These are phyloP conservation scores for Cryptocheilus praepositus DNA, from an alignment of 2,888 invertebrate species.

Conservation along the genomic window DNA sequence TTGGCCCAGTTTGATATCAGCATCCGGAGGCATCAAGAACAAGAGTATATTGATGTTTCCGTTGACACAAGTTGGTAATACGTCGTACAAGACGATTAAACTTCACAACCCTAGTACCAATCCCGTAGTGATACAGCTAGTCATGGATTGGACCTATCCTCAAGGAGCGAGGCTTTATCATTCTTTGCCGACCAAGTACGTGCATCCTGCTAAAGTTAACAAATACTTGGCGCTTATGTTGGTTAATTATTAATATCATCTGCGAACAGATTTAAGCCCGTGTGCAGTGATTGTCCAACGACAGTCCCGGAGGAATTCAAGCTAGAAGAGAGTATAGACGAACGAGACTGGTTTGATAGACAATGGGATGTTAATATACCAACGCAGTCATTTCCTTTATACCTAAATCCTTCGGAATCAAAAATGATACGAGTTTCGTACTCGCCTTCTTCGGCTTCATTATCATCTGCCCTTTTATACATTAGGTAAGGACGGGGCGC, in stretches of 20 bases:
- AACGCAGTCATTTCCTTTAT: conserved; percentile 62
- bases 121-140: conserved; percentile 83
- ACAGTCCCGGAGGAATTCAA: conserved; percentile 69
- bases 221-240: not conserved
- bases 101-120: conserved; percentile 85
- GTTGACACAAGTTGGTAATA: conserved; percentile 84
- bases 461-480: conserved; percentile 69
- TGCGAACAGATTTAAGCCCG: conserved; percentile 64
- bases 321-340: conserved; percentile 56
- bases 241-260: not conserved
- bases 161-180: conserved; percentile 78
- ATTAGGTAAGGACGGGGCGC: conserved; percentile 56
- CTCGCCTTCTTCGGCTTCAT: conserved; percentile 61
- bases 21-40: conserved; percentile 66
- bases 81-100: conserved; percentile 80
- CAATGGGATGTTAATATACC: conserved; percentile 62
- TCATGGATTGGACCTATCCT: conserved; percentile 84
- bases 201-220: conserved; percentile 31
- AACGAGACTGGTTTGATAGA: conserved; percentile 61
- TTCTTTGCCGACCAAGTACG: conserved; percentile 75
- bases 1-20: conserved; percentile 79
- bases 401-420: conserved; percentile 66
- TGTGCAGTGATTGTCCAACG: conserved; percentile 62
- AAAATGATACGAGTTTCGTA: conserved; percentile 64
- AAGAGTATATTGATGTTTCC: conserved; percentile 80